Evolutionary conservation across 2,888 invertebrate species (phyloP), one percentile per base, ranked within the genome.

Genomic region (Xestoiulus laeticollis): DNA sequence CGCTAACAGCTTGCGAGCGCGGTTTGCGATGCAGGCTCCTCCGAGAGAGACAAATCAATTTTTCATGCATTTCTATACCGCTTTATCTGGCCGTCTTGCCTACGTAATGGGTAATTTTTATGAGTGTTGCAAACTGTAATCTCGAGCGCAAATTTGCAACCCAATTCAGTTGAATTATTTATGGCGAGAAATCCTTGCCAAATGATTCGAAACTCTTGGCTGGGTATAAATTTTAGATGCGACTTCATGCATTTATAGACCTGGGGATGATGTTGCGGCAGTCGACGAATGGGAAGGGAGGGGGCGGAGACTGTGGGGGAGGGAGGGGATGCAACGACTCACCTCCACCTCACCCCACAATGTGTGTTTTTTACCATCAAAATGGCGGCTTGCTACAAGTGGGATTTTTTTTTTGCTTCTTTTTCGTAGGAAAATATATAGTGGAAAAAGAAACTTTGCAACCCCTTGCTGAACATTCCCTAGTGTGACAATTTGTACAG

Each of bases 91-190:
- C 26, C 78, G 78, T 78, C 22, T 78, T 78, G 26, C 86, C 86
- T 53, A 22, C 84, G 85, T 87, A 87, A 87, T 87, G 85, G 87
- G 87, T 87, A 87, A 87, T 87, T 87, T 87, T 87, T 87, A 84
- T 87, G 85, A 84, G 84, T 87, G 83, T 38, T 68, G 78, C 87
- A 48, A 87, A 87, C 87, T 43, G 87, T 87, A 87, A 87, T 87
- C 87, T 85, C 26, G 87, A 44, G 87, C 33, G 84, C 87, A 87
- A 87, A 87, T 87, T 87, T 87, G 87, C 87, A 84, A 87, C 87
- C 87, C 87, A 87, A 83, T 87, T 87, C 44, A 48, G 12, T 43
- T 87, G 30, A 33, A 87, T 87, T 87, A 87, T 87, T 87, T 87
- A 87, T 85, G 85, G 32, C 19, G 26, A 43, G 5, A 85, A 87